A percentile compares a stretch with the other conserved stretches of the same genome.
Evolutionary conservation across 1,140 invertebrate species (phyloP).

Genomic region (Antheraea pernyi): DNA sequence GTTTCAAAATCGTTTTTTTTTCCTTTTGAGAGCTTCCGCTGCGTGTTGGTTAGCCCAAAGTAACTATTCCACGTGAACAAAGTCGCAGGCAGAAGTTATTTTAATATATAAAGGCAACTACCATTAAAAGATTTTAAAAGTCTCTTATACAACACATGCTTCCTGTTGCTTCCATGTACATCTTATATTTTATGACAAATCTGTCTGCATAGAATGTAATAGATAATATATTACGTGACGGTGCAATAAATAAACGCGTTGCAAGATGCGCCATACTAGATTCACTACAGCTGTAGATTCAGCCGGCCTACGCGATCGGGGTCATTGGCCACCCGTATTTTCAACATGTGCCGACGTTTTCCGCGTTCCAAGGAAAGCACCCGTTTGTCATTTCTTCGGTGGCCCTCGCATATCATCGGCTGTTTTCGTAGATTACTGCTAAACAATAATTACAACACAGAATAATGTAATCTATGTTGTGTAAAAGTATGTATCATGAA

Average conservation of each 20-base stretch:
- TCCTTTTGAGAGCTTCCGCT: too few relatives aligned
- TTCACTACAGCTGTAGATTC: conserved; percentile 71
- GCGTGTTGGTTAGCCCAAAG: too few relatives aligned
- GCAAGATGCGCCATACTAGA: conserved; percentile 63
- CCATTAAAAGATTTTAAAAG: too few relatives aligned
- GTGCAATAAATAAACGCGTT: conserved; percentile 61
- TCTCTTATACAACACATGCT: too few relatives aligned
- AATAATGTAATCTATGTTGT: too few relatives aligned
- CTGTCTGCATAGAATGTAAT: conserved; percentile 1
- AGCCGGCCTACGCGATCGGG: conserved; percentile 65
- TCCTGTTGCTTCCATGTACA: too few relatives aligned
- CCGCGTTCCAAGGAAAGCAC: conserved; percentile 74
- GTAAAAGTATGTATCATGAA: too few relatives aligned
- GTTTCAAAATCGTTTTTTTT: too few relatives aligned
- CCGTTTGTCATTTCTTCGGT: conserved; percentile 70
- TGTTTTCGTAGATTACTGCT: neutral
- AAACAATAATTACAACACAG: neutral
- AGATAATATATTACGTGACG: conserved; percentile 39
- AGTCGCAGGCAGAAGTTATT: too few relatives aligned
- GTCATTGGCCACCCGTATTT: conserved; percentile 76
- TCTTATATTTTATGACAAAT: too few relatives aligned
- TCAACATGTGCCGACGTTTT: conserved; percentile 77
- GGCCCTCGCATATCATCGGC: conserved; percentile 55
- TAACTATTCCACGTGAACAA: too few relatives aligned
- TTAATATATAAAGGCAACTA: too few relatives aligned